Conservation (phyloP, 2,797 vertebrate species). For the Pipistrellus pipistrellus region DNA sequence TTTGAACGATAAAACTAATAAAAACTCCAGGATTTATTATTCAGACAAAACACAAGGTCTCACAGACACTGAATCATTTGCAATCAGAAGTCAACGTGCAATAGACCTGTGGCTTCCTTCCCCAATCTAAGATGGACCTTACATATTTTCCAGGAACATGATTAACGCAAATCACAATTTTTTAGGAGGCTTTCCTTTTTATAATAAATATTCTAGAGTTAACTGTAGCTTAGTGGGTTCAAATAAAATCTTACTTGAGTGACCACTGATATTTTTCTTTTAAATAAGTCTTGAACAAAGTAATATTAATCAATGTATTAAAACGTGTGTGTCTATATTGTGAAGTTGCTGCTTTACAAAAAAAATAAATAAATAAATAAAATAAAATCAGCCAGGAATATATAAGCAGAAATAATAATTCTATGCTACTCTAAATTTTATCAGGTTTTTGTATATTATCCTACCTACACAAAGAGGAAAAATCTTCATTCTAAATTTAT, state of each 20-base stretch:
- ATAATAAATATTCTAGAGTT: constrained; percentile 28
- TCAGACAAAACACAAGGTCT: not conserved
- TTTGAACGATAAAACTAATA: not conserved
- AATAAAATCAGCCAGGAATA: not conserved
- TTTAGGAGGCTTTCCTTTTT: not conserved
- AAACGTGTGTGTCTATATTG: not conserved
- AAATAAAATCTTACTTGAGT: constrained; percentile 3
- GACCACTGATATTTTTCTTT: not conserved
- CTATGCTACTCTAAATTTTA: not conserved
- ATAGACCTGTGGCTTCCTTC: not conserved
- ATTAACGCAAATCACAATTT: constrained; percentile 31
- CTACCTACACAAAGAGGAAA: not conserved
- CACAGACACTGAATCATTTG: not conserved
- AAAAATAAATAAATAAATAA: not conserved
- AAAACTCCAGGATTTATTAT: not conserved
- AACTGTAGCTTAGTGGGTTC: not conserved
- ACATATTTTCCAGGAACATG: not conserved
- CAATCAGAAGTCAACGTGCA: not conserved
- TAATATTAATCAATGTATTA: constrained; percentile 21
- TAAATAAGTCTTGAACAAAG: not conserved
- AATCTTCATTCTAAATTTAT: not conserved
- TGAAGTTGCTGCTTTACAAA: not conserved
- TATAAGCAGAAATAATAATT: not conserved
- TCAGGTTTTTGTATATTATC: not conserved
- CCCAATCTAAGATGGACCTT: not conserved